These are phyloP conservation scores for Bombylius discolor DNA, from an alignment of 2,888 invertebrate genomes.

Conservation along the genomic window DNA sequence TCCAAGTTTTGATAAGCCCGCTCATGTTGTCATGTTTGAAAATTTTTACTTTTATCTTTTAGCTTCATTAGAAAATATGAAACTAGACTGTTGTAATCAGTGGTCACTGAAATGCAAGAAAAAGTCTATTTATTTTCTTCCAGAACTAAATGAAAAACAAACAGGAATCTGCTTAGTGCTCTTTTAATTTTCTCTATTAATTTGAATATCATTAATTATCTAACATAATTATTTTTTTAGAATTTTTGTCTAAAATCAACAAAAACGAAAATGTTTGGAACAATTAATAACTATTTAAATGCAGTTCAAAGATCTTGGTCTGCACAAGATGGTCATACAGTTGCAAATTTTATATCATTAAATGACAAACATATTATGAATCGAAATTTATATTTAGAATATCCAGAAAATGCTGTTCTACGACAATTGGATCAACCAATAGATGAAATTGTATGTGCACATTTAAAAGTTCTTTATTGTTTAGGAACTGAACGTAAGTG, in stretches of 20 bases:
- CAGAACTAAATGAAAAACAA: no score
- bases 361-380: conserved; percentile 61
- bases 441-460: conserved; percentile 61
- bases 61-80: no score
- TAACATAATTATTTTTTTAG: not conserved
- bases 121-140: no score
- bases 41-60: no score
- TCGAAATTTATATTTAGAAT: conserved; percentile 52
- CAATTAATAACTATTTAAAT: conserved; percentile 29
- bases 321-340: conserved; percentile 45
- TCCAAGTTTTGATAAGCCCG: no score
- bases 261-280: conserved; percentile 26
- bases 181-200: no score
- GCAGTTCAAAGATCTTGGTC: conserved; percentile 48
- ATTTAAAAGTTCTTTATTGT: conserved; percentile 52
- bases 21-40: no score
- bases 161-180: no score
- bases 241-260: conserved; percentile 3
- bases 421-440: conserved; percentile 57
- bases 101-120: no score
- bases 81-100: no score
- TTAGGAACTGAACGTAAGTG: conserved; percentile 37
- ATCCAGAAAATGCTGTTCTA: conserved; percentile 56
- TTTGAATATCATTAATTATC: no score
- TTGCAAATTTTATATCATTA: conserved; percentile 49